Base-by-base conservation (phyloP, 2,797 vertebrate genomes). In the Platalea minor region DNA sequence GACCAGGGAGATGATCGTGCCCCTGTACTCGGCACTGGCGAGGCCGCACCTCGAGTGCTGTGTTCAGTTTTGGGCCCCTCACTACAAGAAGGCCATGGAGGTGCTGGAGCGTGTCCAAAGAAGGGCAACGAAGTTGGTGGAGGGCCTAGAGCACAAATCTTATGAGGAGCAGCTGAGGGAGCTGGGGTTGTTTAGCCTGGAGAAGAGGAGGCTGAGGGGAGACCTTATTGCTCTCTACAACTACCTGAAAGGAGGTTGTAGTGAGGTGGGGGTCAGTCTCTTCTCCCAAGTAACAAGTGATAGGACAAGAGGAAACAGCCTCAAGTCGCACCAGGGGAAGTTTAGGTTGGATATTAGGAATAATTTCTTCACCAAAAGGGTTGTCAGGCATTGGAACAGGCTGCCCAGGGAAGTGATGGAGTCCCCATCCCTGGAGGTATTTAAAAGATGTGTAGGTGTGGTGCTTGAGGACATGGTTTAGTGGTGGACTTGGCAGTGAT, bases 301-400 rank as follows among this genome's bases (percentile, higher is more conserved):
- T 59, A n/a, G n/a, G 57, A 59, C 23, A 3, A 59, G 57, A 35
- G 15, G n/a, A 24, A 59, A 35, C 15, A 14, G n/a, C n/a, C n/a
- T 59, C n/a, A 59, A 35, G n/a, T 4, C 35, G n/a, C 0, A 1
- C 7, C 10, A 59, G 9, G 57, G 23, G 15, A 59, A 7, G 23
- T 59, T 59, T 59, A 25, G 23, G 4, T 11, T 17, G 15, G n/a
- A 25, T 8, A 17, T 37, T 17, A 60, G 57, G n/a, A 60, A 60
- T 37, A 60, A 26, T 25, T 17, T 37, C 15, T 60, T 60, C n/a
- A 59, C 57, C 0, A 1, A 60, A 60, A 37, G n/a, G 9, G n/a
- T 37, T 11, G 24, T 60, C 15, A 37, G 25, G 57, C n/a, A 37
- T 4, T 37, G 57, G n/a, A 17, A 25, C 24, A 7, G n/a, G 57